phyloP scores from a whole-genome alignment of 2,888 invertebrate genomes.

The Chesias legatella region DNA sequence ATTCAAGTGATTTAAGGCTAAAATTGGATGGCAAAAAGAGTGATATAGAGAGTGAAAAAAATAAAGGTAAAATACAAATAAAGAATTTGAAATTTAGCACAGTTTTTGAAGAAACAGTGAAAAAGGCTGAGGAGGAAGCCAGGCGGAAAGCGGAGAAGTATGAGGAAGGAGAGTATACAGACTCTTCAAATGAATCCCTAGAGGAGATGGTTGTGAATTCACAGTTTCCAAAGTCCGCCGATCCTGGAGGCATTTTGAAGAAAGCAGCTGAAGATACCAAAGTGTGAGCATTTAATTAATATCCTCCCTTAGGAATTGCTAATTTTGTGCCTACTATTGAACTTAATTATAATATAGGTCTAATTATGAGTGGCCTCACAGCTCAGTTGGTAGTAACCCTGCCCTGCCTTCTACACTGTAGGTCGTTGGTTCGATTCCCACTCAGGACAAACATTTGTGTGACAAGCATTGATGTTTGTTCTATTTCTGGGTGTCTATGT shows the following conservation, averaged over 20 bases:
- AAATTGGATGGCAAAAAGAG: slow-evolving; percentile 39
- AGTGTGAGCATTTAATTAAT: slow-evolving; percentile 75
- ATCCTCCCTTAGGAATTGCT: too few relatives aligned
- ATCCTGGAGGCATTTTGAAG: slow-evolving; percentile 71
- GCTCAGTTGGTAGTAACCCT: too few relatives aligned
- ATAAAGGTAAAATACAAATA: slow-evolving; percentile 82
- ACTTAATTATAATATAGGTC: too few relatives aligned
- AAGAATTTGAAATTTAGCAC: slow-evolving; percentile 85
- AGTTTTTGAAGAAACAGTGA: slow-evolving; percentile 83
- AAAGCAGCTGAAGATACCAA: slow-evolving; percentile 74
- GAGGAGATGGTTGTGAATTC: slow-evolving; percentile 59
- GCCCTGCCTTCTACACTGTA: too few relatives aligned
- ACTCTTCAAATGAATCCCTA: slow-evolving; percentile 61
- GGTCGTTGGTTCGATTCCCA: too few relatives aligned
- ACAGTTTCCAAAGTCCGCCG: slow-evolving; percentile 70
- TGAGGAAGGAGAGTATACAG: slow-evolving; percentile 83
- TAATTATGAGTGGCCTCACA: too few relatives aligned
- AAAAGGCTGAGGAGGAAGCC: slow-evolving; percentile 82
- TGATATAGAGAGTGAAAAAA: slow-evolving; percentile 55
- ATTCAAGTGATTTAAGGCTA: slow-evolving; percentile 46
- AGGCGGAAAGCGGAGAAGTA: slow-evolving; percentile 80
- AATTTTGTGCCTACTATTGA: too few relatives aligned
- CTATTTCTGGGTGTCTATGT: too few relatives aligned
- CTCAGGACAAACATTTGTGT: too few relatives aligned
- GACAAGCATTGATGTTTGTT: too few relatives aligned